Base-by-base conservation (phyloP, 2,888 invertebrate genomes). In the Apoda limacodes region DNA sequence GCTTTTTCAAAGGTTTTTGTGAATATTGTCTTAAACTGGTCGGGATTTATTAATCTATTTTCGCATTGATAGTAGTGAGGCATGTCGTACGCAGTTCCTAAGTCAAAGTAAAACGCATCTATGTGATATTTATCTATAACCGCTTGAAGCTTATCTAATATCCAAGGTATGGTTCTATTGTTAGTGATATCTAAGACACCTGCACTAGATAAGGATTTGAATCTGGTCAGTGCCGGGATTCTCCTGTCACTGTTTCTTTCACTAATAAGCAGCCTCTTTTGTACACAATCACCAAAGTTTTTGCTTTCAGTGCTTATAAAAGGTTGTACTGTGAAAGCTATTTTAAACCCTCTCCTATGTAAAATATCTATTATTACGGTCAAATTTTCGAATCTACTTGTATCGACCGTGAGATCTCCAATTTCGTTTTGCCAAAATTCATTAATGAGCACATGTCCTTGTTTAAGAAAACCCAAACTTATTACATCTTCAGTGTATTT, bases 271-370 rank as follows among this genome's bases (percentile, higher is more conserved):
- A 93, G 57, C 31, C 88, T 82, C 31, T 86, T 86, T 28, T 85
- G 82, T 1, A 94, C 90, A 1, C 92, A 89, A 46, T 92, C 88
- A 30, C 87, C 87, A 55, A 95, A 95, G 50, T 90, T 92, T 2
- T 74, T 71, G 42, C 95, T 93, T 50, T 93, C 92, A 0, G 93
- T 92, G 29, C 91, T 90, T 17, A 95, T 88, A 57, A 93, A 96
- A 0, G 96, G 95, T 54, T 95, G 94, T 0, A 95, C 85, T n/a
- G 93, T 90, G 43, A 96, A 87, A 0, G 90, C 91, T 9, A 96
- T 88, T 52, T 91, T 86, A 43, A 95, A 96, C 1, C 94, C 94
- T 40, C 93, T 81, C 17, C 94, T 82, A 42, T 90, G 90, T 20
- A 95, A 82, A 29, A 92, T 89, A 46, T 90, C 88, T 5, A 94